Conservation (phyloP, 2,888 invertebrate genomes). For the Eubasilissa splendida region DNA sequence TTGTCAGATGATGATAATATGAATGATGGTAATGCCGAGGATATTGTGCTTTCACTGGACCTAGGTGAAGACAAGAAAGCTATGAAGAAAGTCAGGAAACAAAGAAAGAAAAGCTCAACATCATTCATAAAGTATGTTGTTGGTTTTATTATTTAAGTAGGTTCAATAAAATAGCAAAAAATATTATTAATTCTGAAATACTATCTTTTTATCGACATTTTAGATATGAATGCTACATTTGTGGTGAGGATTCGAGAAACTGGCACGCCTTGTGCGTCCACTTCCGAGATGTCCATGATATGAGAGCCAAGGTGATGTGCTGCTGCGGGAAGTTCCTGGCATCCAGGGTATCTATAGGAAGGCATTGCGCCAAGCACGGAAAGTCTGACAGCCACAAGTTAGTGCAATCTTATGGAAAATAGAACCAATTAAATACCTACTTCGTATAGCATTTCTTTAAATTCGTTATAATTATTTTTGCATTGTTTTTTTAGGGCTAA, state of each 20-base stretch:
- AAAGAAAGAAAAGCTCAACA: slow-evolving; percentile 36
- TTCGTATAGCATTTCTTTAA: too few species aligned
- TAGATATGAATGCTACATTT: slow-evolving; percentile 61
- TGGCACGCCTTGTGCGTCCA: slow-evolving; percentile 61
- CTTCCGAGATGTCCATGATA: slow-evolving; percentile 59
- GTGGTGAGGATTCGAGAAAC: slow-evolving; percentile 60
- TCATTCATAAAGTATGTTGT: slow-evolving; percentile 48
- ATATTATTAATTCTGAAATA: too few species aligned
- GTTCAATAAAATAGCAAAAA: too few species aligned
- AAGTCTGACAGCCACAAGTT: slow-evolving; percentile 60
- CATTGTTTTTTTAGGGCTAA: too few species aligned
- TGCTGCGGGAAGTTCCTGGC: slow-evolving; percentile 61
- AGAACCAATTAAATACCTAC: too few species aligned
- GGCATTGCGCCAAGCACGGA: slow-evolving; percentile 61
- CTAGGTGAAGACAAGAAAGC: slow-evolving; percentile 27
- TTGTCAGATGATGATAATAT: slow-evolving; percentile 52
- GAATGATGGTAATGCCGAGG: slow-evolving; percentile 37
- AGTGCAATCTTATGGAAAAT: background rate
- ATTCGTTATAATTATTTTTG: too few species aligned
- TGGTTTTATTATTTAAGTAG: background rate
- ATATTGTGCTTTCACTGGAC: background rate
- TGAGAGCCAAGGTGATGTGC: slow-evolving; percentile 60
- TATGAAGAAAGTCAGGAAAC: slow-evolving; percentile 47
- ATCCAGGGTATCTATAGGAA: slow-evolving; percentile 61
- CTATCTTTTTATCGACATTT: slow-evolving; percentile 21